These are phyloP conservation scores for Gila orcuttii DNA, from an alignment of 2,113 vertebrate genomes.

Conservation along the genomic window DNA sequence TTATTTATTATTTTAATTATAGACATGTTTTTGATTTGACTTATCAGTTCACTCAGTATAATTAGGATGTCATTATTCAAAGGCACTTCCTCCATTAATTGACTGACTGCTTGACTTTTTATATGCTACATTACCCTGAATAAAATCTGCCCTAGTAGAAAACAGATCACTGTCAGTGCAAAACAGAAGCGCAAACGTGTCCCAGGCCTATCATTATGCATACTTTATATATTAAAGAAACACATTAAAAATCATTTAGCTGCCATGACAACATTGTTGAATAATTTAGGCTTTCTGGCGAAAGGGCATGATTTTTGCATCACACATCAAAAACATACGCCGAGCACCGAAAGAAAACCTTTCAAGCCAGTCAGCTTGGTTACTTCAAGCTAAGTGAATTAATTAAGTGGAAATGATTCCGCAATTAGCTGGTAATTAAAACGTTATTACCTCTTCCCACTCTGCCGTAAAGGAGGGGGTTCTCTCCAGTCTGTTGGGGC, in stretches of 20 bases:
- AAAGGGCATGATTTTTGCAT: slow-evolving; percentile 21
- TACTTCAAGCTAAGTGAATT: slow-evolving; percentile 39
- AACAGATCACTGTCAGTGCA: slow-evolving; percentile 28
- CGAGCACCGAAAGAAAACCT: neutral
- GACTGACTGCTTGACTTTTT: neutral
- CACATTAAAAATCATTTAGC: slow-evolving; percentile 18
- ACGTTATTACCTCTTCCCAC: slow-evolving; percentile 91
- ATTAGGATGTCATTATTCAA: slow-evolving; percentile 34
- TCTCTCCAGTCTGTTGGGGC: slow-evolving; percentile 84
- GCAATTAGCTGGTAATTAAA: slow-evolving; percentile 39
- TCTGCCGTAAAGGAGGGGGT: slow-evolving; percentile 96
- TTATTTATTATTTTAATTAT: slow-evolving; percentile 2
- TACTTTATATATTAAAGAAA: slow-evolving; percentile 29
- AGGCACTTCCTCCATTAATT: slow-evolving; percentile 5
- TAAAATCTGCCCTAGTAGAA: slow-evolving; percentile 10
- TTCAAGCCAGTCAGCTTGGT: slow-evolving; percentile 24
- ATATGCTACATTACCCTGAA: slow-evolving; percentile 20
- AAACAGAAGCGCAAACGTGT: neutral
- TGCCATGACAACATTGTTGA: slow-evolving; percentile 25
- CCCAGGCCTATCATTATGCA: slow-evolving; percentile 9
- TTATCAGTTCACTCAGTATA: slow-evolving; percentile 1
- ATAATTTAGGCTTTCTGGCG: slow-evolving; percentile 13
- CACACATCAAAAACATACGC: neutral
- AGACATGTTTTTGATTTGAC: slow-evolving; percentile 27
- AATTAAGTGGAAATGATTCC: slow-evolving; percentile 39